These are phyloP conservation scores for Drosophila formosana DNA, from an alignment of 2,888 invertebrate genomes.

Conservation along the genomic window DNA sequence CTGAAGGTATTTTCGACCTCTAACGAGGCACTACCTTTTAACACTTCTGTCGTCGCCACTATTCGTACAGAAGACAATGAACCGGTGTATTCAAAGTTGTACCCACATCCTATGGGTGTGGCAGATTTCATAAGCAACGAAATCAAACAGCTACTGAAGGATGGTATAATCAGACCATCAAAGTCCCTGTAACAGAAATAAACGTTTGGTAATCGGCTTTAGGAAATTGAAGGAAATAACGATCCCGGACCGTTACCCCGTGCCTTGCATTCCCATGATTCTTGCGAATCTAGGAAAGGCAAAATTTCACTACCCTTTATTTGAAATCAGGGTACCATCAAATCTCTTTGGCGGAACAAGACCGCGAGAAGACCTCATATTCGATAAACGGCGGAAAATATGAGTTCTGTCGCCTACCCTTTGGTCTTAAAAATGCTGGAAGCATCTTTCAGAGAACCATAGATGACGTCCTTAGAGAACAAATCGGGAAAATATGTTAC, in stretches of 20 bases:
- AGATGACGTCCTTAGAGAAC: not conserved
- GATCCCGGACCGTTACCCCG: not conserved
- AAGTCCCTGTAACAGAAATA: not conserved
- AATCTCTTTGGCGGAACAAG: not conserved
- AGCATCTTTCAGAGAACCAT: not conserved
- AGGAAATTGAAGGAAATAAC: conserved; percentile 1
- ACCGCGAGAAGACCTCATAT: not conserved
- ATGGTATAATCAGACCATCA: not conserved
- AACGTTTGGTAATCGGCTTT: conserved; percentile 1
- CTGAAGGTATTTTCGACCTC: no score
- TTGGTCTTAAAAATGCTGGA: not conserved
- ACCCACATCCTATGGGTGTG: conserved; percentile 4
- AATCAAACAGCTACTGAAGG: not conserved
- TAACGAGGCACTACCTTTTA: no score
- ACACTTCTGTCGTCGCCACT: no score
- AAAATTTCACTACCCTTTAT: not conserved
- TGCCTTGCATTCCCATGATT: not conserved
- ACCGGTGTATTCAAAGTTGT: no score
- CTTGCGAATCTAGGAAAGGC: not conserved
- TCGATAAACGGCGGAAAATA: not conserved
- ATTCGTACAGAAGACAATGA: no score
- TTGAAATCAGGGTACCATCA: not conserved
- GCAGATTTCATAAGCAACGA: conserved; percentile 2
- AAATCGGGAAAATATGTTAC: not conserved
- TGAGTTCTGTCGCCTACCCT: not conserved